Evolutionary conservation across 2,113 vertebrate species (phyloP).

Genomic region (Catharus minimus): DNA sequence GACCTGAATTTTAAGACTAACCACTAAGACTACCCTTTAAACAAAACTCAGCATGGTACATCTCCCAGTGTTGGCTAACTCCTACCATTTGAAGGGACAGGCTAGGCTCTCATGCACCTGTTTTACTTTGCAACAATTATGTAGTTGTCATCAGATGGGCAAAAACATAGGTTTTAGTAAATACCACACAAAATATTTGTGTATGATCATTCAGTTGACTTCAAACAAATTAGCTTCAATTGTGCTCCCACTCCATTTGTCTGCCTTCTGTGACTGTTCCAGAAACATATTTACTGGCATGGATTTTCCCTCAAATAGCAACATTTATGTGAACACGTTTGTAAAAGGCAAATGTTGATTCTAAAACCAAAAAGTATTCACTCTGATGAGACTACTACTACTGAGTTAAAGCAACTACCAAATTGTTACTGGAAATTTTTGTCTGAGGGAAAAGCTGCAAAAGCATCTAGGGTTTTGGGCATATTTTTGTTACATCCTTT

Average conservation of each 20-base stretch:
- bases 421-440: not conserved
- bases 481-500: not conserved
- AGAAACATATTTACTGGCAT: slow-evolving; percentile 47
- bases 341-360: not conserved
- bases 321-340: not conserved
- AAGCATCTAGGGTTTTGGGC: not conserved
- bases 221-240: slow-evolving; percentile 57
- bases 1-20: not conserved
- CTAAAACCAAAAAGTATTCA: not conserved
- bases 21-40: not conserved
- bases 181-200: slow-evolving; percentile 21
- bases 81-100: not conserved
- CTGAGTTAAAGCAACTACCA: not conserved
- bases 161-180: not conserved
- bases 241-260: slow-evolving; percentile 42
- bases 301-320: slow-evolving; percentile 19
- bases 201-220: not conserved
- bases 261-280: slow-evolving; percentile 41
- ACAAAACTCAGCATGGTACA: not conserved
- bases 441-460: not conserved
- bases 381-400: not conserved
- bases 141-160: not conserved
- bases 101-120: not conserved
- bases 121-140: not conserved
- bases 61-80: not conserved